Base-by-base conservation (phyloP, 2,888 invertebrate genomes). In the Andrena minutula region DNA sequence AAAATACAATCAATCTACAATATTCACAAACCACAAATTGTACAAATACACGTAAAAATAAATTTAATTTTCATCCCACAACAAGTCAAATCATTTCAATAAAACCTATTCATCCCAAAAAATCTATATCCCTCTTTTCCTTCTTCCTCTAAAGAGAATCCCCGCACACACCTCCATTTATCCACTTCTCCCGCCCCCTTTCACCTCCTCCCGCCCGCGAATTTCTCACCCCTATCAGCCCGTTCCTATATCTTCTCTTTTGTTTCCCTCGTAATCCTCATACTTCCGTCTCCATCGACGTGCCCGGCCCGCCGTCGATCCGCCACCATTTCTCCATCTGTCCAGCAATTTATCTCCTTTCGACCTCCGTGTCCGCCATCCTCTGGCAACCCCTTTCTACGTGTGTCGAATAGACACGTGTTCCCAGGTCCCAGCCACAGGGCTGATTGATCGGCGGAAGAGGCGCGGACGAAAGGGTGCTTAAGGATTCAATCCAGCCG, bases 401-500 rank as follows among this genome's bases (percentile, higher is more conserved):
- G 80, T 82, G 82, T 80, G 64, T 30, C 75, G 81, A 80, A 82
- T 76, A 77, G 83, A 84, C 75, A 83, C 84, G 76, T 76, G 79
- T 79, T 76, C 73, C 61, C 66, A 41, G 79, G 82, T 85, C 76
- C 75, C 66, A 53, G 72, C 60, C 70, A 78, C 75, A 81, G 51
- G 84, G 66, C 79, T 73, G 83, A 87, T 85, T 86, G 89, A 89
- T 89, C 85, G 82, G 80, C 72, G 84, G 78, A 65, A 70, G 72
- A 87, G 77, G 58, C 70, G 65, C 71, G 60, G 66, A 80, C 73
- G 81, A 85, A 81, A 81, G 66, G 75, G 79, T 56, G 84, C 73
- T 85, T 76, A 79, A 81, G 86, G 77, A 89, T 89, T 88, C 85
- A 88, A 89, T 89, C 80, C 85, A 51, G 63, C 64, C 70, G 68